A percentile compares a stretch with the other conserved stretches of the same genome.
Evolutionary conservation across 1,140 invertebrate genomes (phyloP).

Genomic region (Sitophilus oryzae): DNA sequence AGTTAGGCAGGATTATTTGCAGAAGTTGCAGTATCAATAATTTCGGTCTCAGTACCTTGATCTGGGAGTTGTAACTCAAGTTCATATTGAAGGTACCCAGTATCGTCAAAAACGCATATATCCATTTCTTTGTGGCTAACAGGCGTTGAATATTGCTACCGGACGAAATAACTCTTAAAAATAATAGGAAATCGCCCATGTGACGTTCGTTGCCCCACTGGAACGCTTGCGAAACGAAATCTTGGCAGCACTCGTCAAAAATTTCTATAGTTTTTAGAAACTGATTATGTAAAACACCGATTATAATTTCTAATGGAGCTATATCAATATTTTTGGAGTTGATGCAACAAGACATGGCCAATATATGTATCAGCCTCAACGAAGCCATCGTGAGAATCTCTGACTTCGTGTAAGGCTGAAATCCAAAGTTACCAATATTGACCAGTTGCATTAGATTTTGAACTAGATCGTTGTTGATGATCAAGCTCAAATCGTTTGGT

Average conservation of each 20-base stretch:
- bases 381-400: constrained; percentile 40
- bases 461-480: constrained; percentile 53
- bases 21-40: constrained; percentile 53
- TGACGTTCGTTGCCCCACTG: constrained; percentile 15
- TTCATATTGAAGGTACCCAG: constrained; percentile 33
- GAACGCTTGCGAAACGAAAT: constrained; percentile 2
- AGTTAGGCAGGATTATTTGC: constrained; percentile 47
- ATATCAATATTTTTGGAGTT: constrained; percentile 48
- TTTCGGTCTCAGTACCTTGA: constrained; percentile 47
- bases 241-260: constrained; percentile 22
- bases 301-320: constrained; percentile 38
- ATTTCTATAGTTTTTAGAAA: constrained; percentile 34
- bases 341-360: constrained; percentile 50
- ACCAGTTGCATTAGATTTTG: constrained; percentile 48
- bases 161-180: constrained; percentile 50
- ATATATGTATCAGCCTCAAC: constrained; percentile 50
- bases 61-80: constrained; percentile 23
- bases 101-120: constrained; percentile 47
- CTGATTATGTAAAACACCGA: constrained; percentile 42
- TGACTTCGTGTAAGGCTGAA: constrained; percentile 13
- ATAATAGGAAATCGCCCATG: constrained; percentile 54
- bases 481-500: constrained; percentile 53
- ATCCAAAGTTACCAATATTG: constrained; percentile 22
- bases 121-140: constrained; percentile 49
- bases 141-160: constrained; percentile 45